These are phyloP conservation scores for Eristalis arbustorum DNA, from an alignment of 2,888 invertebrate genomes.

Conservation along the genomic window DNA sequence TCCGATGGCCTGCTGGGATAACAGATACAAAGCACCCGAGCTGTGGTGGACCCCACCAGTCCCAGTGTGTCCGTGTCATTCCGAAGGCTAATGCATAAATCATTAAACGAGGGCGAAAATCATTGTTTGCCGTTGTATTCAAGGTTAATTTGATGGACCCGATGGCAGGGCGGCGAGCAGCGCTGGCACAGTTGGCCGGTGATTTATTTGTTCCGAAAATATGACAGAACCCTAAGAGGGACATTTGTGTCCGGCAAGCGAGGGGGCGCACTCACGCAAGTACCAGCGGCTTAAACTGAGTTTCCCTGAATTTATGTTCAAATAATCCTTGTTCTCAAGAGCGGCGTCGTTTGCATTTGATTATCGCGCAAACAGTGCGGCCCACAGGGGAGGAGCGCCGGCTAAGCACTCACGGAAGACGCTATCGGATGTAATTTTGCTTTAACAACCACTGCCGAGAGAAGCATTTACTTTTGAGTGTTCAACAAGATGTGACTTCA, in stretches of 20 bases:
- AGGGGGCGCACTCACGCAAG: not conserved
- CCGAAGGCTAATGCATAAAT: conserved; percentile 7
- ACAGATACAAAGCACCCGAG: conserved; percentile 7
- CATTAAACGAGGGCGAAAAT: not conserved
- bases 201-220: not conserved
- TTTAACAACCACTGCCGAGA: too few relatives aligned
- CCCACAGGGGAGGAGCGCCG: not conserved
- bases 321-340: not conserved
- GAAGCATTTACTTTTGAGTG: not conserved
- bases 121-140: not conserved
- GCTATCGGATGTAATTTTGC: too few relatives aligned
- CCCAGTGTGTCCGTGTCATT: conserved; percentile 3
- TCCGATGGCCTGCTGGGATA: conserved; percentile 21
- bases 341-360: not conserved
- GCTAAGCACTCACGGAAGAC: not conserved
- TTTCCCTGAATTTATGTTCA: not conserved
- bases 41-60: too few relatives aligned
- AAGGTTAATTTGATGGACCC: conserved; percentile 7
- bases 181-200: not conserved
- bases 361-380: not conserved
- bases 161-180: not conserved
- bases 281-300: not conserved
- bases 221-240: not conserved
- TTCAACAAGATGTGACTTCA: too few relatives aligned
- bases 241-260: too few relatives aligned